Evolutionary conservation across 2,888 invertebrate species (phyloP), one percentile per base, ranked within the genome.

Genomic region (Tetranychus truncatus): DNA sequence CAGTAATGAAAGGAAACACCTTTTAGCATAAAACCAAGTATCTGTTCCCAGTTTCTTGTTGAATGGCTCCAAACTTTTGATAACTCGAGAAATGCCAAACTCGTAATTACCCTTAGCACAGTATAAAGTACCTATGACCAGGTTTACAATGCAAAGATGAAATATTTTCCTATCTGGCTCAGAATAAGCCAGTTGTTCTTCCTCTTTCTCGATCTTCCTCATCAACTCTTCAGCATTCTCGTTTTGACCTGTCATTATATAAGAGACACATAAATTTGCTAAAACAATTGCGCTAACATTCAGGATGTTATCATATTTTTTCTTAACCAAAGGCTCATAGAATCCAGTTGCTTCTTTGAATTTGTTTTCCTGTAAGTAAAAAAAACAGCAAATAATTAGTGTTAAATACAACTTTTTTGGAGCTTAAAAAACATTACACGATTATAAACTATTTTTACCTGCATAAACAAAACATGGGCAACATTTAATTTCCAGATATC

Each of bases 101-200:
- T 99, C 97, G 81, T 95, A 99, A 84, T 99, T 99, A 0, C 95
- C 95, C 84, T 97, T 99, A 2, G 96, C 92, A 82, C 97, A 99
- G 83, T 99, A 99, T 66, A 99, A 84, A 0, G 97, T 99, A 18
- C 97, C 99, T 78, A 99, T 99, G 0, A 99, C 97, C 74, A 99
- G 87, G 83, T 99, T 99, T 4, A 99, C 95, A 78, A 97, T 99
- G 82, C 97, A 99, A 74, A 96, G 85, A 82, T 99, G 99, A 94
- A 79, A 90, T 72, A 78, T 88, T 83, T 97, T 95, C 82, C 91
- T 91, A 72, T 94, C 92, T 0, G 93, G 92, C 80, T 93, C 92
- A 81, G 94, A 92, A 81, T 91, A 91, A 76, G 91, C 89, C 80
- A 95, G 86, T 78, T 91, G 88, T 81, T 97, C 96, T 82, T 99